A percentile compares a stretch with the other conserved stretches of the same genome.
Conservation (phyloP, 2,888 invertebrate species). For the Spatulosminthurus flaviceps region DNA sequence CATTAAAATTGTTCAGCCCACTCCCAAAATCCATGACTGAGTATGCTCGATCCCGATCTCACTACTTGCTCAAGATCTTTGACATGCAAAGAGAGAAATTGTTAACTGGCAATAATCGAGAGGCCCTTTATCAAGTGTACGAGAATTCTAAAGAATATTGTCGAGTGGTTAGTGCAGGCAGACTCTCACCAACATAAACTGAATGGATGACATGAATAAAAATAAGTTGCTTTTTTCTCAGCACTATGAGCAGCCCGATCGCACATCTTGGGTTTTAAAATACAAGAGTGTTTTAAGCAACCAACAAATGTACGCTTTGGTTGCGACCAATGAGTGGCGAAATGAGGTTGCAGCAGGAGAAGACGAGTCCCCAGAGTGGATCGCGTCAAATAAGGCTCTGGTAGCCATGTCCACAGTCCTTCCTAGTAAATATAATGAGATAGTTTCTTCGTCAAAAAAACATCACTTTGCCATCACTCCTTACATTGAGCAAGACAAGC, state of each 20-base stretch:
- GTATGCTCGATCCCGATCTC: conserved; percentile 93
- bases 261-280: conserved; percentile 52
- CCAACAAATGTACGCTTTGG: conserved; percentile 83
- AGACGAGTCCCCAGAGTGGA: conserved; percentile 92
- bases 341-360: conserved; percentile 82
- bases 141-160: conserved; percentile 72
- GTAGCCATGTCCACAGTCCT: conserved; percentile 85
- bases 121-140: conserved; percentile 69
- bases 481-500: neutral
- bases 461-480: neutral
- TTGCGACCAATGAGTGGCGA: conserved; percentile 85
- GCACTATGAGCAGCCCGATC: conserved; percentile 79
- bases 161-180: too few relatives aligned
- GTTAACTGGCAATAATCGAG: conserved; percentile 72
- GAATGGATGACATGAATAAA: too few relatives aligned
- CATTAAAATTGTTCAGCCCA: conserved; percentile 66
- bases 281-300: conserved; percentile 81
- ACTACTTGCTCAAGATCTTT: conserved; percentile 90
- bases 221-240: conserved; percentile 66
- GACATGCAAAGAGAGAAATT: conserved; percentile 80
- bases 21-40: conserved; percentile 68
- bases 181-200: too few relatives aligned
- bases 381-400: conserved; percentile 95
- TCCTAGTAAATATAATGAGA: conserved; percentile 90
- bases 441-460: conserved; percentile 66